phyloP scores from a whole-genome alignment of 2,113 vertebrate genomes.

The Plotosus lineatus region DNA sequence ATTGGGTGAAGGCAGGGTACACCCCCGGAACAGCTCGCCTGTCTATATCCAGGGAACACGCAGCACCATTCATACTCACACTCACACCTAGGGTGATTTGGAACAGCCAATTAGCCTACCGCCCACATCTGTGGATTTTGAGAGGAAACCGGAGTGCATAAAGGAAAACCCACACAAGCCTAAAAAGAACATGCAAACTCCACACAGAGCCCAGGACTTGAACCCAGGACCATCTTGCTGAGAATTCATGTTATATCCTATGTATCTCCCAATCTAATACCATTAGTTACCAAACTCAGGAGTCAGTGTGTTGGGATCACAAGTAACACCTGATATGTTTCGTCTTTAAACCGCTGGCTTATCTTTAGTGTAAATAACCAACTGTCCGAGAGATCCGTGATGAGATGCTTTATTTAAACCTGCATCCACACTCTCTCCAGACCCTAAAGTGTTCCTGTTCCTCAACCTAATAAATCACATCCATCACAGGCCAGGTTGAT shows the following conservation, averaged over 20 bases:
- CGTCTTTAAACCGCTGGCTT: background rate
- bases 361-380: background rate
- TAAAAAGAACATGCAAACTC: too few species aligned
- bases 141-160: too few species aligned
- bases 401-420: constrained; percentile 71
- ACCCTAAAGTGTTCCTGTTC: constrained; percentile 79
- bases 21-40: too few species aligned
- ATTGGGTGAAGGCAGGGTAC: too few species aligned
- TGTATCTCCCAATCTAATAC: background rate
- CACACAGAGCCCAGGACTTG: too few species aligned
- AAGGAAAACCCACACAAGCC: too few species aligned
- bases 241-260: background rate
- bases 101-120: too few species aligned
- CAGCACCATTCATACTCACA: too few species aligned
- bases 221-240: too few species aligned
- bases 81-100: too few species aligned
- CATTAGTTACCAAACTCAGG: background rate
- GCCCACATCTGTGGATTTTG: too few species aligned
- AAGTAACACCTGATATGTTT: constrained; percentile 15
- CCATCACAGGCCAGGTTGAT: constrained; percentile 86
- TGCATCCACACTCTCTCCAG: constrained; percentile 77
- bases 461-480: constrained; percentile 85
- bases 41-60: too few species aligned
- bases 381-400: constrained; percentile 71
- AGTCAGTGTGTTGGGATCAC: background rate